Percentiles rank a stretch among this genome's conserved stretches.
phyloP scores from a whole-genome alignment of 1,140 invertebrate species.

The Eufriesea mexicana region DNA sequence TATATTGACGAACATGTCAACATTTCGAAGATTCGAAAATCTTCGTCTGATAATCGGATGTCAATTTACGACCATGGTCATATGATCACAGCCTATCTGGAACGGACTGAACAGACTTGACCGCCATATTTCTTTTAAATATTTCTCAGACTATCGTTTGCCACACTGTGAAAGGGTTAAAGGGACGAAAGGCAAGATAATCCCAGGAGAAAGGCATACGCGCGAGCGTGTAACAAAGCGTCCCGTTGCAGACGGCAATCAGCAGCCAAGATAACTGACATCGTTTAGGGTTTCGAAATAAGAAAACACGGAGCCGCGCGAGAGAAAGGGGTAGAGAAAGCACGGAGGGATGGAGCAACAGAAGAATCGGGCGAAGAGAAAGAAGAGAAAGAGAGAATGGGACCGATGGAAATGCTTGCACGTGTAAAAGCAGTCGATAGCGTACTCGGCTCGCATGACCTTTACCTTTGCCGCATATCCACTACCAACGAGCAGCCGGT shows the following conservation, averaged over 20 bases:
- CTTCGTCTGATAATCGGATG: no score
- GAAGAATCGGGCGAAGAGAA: no score
- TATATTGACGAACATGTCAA: no score
- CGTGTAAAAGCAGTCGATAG: slow-evolving; percentile 67
- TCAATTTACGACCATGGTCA: no score
- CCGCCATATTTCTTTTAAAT: no score
- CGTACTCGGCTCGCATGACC: slow-evolving; percentile 63
- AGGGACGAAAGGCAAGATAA: neutral
- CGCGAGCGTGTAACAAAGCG: neutral
- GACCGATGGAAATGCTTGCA: slow-evolving; percentile 50
- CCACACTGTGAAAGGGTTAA: no score
- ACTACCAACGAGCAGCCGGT: slow-evolving; percentile 15
- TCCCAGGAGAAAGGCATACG: no score
- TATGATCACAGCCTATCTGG: no score
- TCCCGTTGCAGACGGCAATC: slow-evolving; percentile 11
- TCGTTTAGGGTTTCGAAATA: slow-evolving; percentile 18
- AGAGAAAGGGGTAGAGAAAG: neutral
- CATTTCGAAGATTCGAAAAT: no score
- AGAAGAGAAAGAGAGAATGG: slow-evolving; percentile 31
- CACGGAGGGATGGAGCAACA: neutral
- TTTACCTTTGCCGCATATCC: slow-evolving; percentile 72
- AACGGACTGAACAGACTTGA: no score
- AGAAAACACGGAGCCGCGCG: neutral
- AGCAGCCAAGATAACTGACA: slow-evolving; percentile 27
- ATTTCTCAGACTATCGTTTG: no score